Evolutionary conservation across 2,888 invertebrate genomes (phyloP).

Genomic region (Lepidocyrtinus sp.): DNA sequence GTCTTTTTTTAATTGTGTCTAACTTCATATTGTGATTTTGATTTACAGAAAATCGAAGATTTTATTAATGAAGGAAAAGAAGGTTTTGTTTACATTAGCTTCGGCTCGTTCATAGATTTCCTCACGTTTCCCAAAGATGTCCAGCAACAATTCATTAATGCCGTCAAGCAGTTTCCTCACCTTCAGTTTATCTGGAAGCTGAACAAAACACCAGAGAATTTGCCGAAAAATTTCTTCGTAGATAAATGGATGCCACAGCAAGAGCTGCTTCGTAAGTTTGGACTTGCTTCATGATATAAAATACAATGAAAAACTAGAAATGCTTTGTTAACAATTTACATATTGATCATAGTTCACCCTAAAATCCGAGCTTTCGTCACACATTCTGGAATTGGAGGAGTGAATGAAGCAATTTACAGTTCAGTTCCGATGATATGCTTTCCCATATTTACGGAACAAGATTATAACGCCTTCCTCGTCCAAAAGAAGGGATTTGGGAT

Average conservation of each 20-base stretch:
- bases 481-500: conserved; percentile 45
- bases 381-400: conserved; percentile 62
- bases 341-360: conserved; percentile 56
- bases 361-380: conserved; percentile 62
- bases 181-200: conserved; percentile 58
- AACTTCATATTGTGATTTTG: background rate
- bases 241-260: conserved; percentile 48
- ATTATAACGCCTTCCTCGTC: conserved; percentile 60
- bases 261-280: conserved; percentile 41
- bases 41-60: conserved; percentile 37
- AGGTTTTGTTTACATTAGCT: conserved; percentile 58
- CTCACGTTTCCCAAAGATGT: conserved; percentile 36
- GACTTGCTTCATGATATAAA: background rate
- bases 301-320: background rate
- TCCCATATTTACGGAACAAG: conserved; percentile 62
- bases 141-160: conserved; percentile 35
- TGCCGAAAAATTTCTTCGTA: conserved; percentile 34
- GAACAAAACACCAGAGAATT: conserved; percentile 20
- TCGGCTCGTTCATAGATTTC: conserved; percentile 53
- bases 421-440: conserved; percentile 55
- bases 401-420: conserved; percentile 61
- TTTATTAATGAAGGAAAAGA: conserved; percentile 47
- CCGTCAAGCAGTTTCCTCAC: conserved; percentile 31
- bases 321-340: background rate
- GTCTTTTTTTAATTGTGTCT: background rate